Conservation (phyloP, 2,888 invertebrate genomes). For the Eupithecia tripunctaria region DNA sequence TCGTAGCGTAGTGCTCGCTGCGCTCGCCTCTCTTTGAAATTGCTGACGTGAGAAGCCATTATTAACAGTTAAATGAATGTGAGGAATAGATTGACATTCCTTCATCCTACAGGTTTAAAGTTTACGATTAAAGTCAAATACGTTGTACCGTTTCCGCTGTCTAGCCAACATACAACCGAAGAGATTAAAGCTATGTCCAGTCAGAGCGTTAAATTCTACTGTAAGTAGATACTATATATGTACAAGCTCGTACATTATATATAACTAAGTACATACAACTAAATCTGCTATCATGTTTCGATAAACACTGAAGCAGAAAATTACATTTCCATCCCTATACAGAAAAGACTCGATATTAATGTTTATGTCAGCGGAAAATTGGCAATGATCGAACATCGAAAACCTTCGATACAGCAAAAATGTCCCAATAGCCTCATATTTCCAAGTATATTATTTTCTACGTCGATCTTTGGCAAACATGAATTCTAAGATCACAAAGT, state of each 20-base stretch:
- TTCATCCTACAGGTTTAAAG: neutral
- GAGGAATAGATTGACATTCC: neutral
- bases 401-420: slow-evolving; percentile 39
- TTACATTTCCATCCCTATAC: slow-evolving; percentile 65
- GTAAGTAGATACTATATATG: neutral
- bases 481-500: slow-evolving; percentile 1
- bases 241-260: no score
- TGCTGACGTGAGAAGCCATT: no score
- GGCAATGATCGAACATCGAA: slow-evolving; percentile 66
- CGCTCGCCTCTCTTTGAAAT: no score
- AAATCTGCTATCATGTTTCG: slow-evolving; percentile 35
- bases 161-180: neutral
- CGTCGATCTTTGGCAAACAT: slow-evolving; percentile 18
- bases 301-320: slow-evolving; percentile 67
- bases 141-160: neutral
- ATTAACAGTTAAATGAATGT: neutral
- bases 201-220: neutral
- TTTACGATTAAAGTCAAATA: neutral
- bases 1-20: no score
- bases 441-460: slow-evolving; percentile 2
- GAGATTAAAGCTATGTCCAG: neutral
- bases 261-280: neutral
- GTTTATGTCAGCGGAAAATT: slow-evolving; percentile 68
- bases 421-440: slow-evolving; percentile 13
- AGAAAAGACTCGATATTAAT: slow-evolving; percentile 56